These are phyloP conservation scores for Melikaiella ostensackeni DNA, from an alignment of 2,888 invertebrate genomes.

Conservation along the genomic window DNA sequence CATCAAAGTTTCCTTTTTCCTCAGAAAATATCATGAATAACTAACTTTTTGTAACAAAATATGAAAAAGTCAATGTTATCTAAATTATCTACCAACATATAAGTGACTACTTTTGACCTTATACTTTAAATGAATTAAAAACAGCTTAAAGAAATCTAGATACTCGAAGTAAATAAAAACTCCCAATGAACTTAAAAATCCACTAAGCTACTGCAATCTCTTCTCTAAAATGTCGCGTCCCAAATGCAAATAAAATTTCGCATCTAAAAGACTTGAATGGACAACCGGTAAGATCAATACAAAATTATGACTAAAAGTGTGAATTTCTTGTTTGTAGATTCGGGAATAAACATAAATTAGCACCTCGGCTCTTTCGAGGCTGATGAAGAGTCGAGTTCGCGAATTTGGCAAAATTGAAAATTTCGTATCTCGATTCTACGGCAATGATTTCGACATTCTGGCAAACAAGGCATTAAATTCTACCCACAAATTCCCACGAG, in stretches of 20 bases:
- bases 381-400: not conserved
- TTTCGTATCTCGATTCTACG: not conserved
- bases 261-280: not conserved
- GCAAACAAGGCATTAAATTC: conserved; percentile 50
- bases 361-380: conserved; percentile 4
- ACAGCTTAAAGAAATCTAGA: not conserved
- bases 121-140: too few species aligned
- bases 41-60: too few species aligned
- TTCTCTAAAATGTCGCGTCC: not conserved
- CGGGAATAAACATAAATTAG: conserved; percentile 4
- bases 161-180: too few species aligned
- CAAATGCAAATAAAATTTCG: not conserved
- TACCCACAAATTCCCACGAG: conserved; percentile 54
- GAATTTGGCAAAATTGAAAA: not conserved
- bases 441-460: conserved; percentile 40
- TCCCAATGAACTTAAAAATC: not conserved
- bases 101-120: too few species aligned
- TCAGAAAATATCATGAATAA: too few species aligned
- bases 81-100: too few species aligned
- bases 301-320: conserved; percentile 6
- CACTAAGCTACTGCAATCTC: not conserved
- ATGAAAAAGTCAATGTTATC: too few species aligned
- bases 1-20: too few species aligned
- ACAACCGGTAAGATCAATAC: not conserved
- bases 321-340: not conserved